Conservation (phyloP, 2,797 vertebrate genomes). For the Catharus ustulatus region DNA sequence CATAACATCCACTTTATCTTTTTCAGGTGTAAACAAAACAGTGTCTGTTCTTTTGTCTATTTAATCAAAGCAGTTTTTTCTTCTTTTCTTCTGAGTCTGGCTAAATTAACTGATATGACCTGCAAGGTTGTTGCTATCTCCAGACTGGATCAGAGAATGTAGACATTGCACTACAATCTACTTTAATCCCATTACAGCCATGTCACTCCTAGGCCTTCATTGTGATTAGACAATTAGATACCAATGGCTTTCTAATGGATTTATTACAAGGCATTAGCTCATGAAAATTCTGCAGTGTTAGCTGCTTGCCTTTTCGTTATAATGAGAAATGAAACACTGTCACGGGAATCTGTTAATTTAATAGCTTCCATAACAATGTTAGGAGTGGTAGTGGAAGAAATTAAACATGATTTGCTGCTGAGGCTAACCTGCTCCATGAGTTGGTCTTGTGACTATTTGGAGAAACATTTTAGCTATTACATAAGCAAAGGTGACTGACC, state of each 20-base stretch:
- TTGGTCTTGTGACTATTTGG: background rate
- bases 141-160: background rate
- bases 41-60: background rate
- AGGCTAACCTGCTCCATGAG: background rate
- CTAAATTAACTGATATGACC: conserved; percentile 55
- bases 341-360: conserved; percentile 61
- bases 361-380: conserved; percentile 46
- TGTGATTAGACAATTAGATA: conserved; percentile 79
- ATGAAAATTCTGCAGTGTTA: conserved; percentile 66
- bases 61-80: conserved; percentile 45
- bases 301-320: conserved; percentile 18
- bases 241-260: conserved; percentile 76
- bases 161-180: conserved; percentile 39
- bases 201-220: conserved; percentile 67
- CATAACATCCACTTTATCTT: background rate
- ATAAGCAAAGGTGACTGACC: background rate
- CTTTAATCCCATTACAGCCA: conserved; percentile 76
- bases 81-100: background rate
- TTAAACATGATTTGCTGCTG: conserved; percentile 29
- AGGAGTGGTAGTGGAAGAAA: conserved; percentile 35
- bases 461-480: background rate
- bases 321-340: conserved; percentile 54
- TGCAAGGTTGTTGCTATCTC: conserved; percentile 52
- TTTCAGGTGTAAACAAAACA: conserved; percentile 19
- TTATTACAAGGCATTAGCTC: conserved; percentile 73